Conservation (phyloP, 1,140 invertebrate genomes). For the Steinernema khuongi region DNA sequence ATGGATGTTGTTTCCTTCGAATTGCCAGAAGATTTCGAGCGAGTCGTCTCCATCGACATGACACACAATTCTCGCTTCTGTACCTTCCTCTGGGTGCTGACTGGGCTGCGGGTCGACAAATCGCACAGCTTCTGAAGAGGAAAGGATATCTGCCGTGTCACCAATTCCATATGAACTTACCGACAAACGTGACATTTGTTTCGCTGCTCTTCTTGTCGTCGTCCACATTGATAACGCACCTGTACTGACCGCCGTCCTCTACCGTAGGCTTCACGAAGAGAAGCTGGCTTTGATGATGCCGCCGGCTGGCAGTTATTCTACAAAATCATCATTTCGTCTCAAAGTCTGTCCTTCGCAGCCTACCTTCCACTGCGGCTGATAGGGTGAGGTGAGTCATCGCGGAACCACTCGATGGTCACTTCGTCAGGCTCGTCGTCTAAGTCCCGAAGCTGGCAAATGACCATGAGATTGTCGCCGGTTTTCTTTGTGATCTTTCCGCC, state of each 20-base stretch:
- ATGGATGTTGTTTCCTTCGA: conserved; percentile 35
- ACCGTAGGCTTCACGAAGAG: not conserved
- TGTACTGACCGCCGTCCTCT: not conserved
- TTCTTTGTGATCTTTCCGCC: not conserved
- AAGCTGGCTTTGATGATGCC: not conserved
- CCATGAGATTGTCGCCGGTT: conserved; percentile 1
- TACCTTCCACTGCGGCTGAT: not conserved
- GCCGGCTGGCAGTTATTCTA: not conserved
- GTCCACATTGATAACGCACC: not conserved
- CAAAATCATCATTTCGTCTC: not conserved
- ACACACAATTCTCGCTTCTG: conserved; percentile 32
- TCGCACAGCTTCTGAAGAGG: conserved; percentile 33
- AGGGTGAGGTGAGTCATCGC: not conserved
- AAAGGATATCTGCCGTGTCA: not conserved
- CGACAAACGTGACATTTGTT: not conserved
- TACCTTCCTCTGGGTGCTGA: conserved; percentile 43
- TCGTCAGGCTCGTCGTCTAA: not conserved
- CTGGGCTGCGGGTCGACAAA: conserved; percentile 26
- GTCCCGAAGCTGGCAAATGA: not conserved
- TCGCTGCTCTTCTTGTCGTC: not conserved
- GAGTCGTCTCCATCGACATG: conserved; percentile 29
- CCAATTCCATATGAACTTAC: no score
- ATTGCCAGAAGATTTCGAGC: conserved; percentile 41
- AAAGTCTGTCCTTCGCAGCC: not conserved
- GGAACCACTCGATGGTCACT: not conserved